Conservation (phyloP, 2,888 invertebrate genomes). For the Zootermopsis nevadensis region DNA sequence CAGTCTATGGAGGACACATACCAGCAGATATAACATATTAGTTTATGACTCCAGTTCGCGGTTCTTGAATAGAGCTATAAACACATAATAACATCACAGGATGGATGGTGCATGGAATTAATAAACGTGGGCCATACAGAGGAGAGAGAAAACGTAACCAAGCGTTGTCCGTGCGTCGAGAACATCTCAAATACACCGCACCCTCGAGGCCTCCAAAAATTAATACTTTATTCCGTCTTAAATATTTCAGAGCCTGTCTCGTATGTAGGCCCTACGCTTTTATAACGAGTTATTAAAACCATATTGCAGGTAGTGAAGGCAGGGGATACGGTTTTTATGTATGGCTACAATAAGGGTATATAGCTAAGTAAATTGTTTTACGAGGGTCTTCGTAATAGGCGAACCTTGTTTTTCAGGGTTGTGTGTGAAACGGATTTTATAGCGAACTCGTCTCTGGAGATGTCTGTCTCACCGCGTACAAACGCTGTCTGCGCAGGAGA, state of each 20-base stretch:
- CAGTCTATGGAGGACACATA: constrained; percentile 16
- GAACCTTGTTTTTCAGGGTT: not conserved
- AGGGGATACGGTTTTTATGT: not conserved
- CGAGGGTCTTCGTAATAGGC: not conserved
- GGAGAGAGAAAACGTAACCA: not conserved
- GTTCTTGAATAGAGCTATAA: constrained; percentile 49
- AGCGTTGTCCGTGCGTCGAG: not conserved
- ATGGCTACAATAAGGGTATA: constrained; percentile 7
- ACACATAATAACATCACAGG: constrained; percentile 49
- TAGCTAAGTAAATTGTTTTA: constrained; percentile 33
- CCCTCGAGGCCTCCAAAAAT: constrained; percentile 32
- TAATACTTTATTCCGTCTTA: constrained; percentile 29
- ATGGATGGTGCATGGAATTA: constrained; percentile 47
- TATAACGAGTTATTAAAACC: constrained; percentile 37
- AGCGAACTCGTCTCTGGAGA: not conserved
- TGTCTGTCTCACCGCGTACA: not conserved
- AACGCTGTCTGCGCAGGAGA: no score
- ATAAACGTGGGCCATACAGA: constrained; percentile 44
- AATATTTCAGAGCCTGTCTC: constrained; percentile 15
- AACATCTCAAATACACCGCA: constrained; percentile 30
- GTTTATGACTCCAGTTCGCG: constrained; percentile 45
- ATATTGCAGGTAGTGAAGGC: constrained; percentile 32
- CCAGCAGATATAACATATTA: constrained; percentile 45
- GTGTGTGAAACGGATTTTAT: not conserved
- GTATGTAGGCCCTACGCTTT: not conserved